phyloP scores from a whole-genome alignment of 2,888 invertebrate species.

The Machimus rusticus region DNA sequence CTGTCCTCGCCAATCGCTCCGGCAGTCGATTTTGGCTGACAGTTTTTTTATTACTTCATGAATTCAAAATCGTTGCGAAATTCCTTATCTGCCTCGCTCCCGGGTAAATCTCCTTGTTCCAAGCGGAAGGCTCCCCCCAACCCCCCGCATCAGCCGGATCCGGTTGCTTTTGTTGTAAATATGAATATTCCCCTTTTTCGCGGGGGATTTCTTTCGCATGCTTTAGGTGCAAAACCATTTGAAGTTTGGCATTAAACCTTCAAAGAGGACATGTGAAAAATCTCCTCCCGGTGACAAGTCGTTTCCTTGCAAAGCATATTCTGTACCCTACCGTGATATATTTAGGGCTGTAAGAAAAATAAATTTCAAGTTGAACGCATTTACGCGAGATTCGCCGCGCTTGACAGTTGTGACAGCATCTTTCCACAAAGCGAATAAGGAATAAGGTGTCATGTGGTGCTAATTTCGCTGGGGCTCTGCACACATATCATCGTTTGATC shows the following conservation, averaged over 20 bases:
- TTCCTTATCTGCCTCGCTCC: background rate
- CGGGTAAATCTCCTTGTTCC: background rate
- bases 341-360: conserved; percentile 14
- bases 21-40: conserved; percentile 16
- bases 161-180: background rate
- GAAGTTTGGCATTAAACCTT: conserved; percentile 32
- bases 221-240: conserved; percentile 34
- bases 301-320: background rate
- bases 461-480: conserved; percentile 4
- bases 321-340: background rate
- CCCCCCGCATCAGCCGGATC: background rate
- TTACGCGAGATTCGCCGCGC: conserved; percentile 8
- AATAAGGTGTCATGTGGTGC: conserved; percentile 30
- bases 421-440: background rate
- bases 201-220: conserved; percentile 6
- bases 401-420: conserved; percentile 28
- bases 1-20: background rate
- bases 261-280: conserved; percentile 30
- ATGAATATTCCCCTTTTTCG: conserved; percentile 18
- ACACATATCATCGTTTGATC: background rate
- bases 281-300: background rate
- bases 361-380: conserved; percentile 37
- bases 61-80: conserved; percentile 10
- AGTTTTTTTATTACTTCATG: conserved; percentile 29
- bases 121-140: background rate